Conservation (phyloP, 2,113 vertebrate species). For the Cyanocitta stelleri region DNA sequence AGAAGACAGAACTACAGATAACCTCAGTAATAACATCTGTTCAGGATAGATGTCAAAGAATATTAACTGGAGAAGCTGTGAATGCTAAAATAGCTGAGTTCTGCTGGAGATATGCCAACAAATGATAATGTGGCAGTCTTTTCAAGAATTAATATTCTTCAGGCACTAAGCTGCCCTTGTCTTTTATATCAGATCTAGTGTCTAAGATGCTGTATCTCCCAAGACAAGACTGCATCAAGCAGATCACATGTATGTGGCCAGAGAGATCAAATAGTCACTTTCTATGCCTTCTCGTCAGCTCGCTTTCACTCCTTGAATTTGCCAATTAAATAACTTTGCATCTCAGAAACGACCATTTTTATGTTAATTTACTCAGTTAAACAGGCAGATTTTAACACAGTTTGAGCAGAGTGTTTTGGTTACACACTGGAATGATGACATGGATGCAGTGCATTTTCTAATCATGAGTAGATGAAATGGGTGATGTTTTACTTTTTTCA, state of each 20-base stretch:
- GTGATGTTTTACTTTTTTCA: neutral
- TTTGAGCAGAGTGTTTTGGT: neutral
- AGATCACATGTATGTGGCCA: accelerated
- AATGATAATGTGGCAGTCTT: slow-evolving; percentile 23
- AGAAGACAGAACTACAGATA: slow-evolving; percentile 22
- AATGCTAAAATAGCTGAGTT: slow-evolving; percentile 39
- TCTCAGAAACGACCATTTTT: neutral
- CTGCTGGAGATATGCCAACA: slow-evolving; percentile 31
- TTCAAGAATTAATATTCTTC: slow-evolving; percentile 37
- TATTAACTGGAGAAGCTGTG: slow-evolving; percentile 10
- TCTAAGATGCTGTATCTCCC: neutral
- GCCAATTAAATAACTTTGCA: neutral
- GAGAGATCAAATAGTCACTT: neutral
- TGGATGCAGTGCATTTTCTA: neutral
- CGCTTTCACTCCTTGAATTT: neutral
- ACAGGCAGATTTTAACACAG: accelerated
- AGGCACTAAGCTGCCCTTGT: neutral
- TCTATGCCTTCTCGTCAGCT: neutral
- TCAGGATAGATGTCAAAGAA: slow-evolving; percentile 35
- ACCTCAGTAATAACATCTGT: slow-evolving; percentile 28
- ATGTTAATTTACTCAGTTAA: neutral
- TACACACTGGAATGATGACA: neutral
- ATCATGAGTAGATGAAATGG: neutral
- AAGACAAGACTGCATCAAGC: neutral
- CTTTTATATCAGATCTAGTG: neutral